Percentiles rank a stretch among this genome's conserved stretches.
These are phyloP conservation scores for Leucosticte australis DNA, from an alignment of 2,113 vertebrate species.

Conservation along the genomic window DNA sequence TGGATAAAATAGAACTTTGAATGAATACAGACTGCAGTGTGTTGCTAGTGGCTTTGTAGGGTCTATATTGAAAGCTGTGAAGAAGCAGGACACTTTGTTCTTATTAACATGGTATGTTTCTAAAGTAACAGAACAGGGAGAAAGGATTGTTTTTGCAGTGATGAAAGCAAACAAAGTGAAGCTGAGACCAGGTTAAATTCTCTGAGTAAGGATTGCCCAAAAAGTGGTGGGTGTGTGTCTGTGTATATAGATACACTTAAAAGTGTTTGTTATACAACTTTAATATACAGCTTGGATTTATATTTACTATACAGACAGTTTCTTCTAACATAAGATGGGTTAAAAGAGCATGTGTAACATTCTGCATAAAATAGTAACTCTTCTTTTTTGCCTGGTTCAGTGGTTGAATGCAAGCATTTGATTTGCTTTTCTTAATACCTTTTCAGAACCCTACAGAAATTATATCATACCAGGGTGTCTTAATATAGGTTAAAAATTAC, in stretches of 20 bases:
- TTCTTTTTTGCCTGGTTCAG: background rate
- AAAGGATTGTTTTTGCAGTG: conserved; percentile 19
- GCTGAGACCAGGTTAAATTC: background rate
- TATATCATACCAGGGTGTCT: background rate
- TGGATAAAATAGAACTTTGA: background rate
- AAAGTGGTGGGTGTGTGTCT: background rate
- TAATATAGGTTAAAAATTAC: background rate
- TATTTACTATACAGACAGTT: background rate
- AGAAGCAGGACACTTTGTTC: conserved; percentile 9
- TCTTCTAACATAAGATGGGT: background rate
- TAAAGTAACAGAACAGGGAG: background rate
- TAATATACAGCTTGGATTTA: background rate
- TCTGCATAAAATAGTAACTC: background rate
- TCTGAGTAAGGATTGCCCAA: background rate
- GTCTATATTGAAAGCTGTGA: background rate
- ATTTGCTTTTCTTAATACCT: background rate
- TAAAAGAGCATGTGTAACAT: background rate
- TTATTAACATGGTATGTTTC: background rate
- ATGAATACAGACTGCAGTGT: background rate
- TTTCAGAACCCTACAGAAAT: background rate
- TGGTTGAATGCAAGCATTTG: background rate
- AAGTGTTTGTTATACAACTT: background rate
- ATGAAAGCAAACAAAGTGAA: conserved; percentile 14
- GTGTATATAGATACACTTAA: background rate
- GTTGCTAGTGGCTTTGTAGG: background rate